Evolutionary conservation across 2,888 invertebrate species (phyloP).

Genomic region (Cyaniris semiargus): DNA sequence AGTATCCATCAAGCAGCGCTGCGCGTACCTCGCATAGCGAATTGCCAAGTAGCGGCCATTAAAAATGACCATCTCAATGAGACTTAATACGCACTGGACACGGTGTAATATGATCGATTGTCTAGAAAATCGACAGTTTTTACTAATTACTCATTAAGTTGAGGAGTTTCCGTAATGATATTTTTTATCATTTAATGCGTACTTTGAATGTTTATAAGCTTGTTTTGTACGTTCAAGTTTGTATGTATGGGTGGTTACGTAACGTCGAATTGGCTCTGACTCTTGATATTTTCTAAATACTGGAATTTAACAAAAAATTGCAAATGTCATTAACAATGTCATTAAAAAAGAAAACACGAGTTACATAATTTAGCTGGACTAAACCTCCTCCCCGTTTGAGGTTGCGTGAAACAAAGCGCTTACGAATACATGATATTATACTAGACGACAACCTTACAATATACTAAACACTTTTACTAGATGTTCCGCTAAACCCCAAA

Average conservation of each 20-base stretch:
- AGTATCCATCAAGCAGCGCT: background rate
- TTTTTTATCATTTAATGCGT: constrained; percentile 5
- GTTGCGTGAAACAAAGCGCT: no score
- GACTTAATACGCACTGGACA: constrained; percentile 42
- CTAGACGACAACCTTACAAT: no score
- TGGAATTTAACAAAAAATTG: no score
- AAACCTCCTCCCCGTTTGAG: no score
- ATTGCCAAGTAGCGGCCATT: constrained; percentile 38
- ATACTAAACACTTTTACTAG: no score
- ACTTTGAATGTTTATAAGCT: background rate
- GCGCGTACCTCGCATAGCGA: background rate
- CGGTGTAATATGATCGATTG: constrained; percentile 44
- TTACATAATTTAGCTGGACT: no score
- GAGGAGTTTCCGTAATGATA: background rate
- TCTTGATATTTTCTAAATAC: no score
- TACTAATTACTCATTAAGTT: constrained; percentile 1
- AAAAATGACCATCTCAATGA: constrained; percentile 41
- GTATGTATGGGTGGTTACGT: background rate
- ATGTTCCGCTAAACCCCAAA: no score
- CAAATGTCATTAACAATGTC: no score
- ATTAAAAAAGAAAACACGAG: no score
- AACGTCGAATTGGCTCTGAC: background rate
- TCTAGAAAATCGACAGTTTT: constrained; percentile 42
- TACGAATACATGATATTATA: no score
- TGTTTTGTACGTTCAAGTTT: background rate